Base-by-base conservation (phyloP, 2,797 vertebrate genomes). In the Onychomys arenicola region DNA sequence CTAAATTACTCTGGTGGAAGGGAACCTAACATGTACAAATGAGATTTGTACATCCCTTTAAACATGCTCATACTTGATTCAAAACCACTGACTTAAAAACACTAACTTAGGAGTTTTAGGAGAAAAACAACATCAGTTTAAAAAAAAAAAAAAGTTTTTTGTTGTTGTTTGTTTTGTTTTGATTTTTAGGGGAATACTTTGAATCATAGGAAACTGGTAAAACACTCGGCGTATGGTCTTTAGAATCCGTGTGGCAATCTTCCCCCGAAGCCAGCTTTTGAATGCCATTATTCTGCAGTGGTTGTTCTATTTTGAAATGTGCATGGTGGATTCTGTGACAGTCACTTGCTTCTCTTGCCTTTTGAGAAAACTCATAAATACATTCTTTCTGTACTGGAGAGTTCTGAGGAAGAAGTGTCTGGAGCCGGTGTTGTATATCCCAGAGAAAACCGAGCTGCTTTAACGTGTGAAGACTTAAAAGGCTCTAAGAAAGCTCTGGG, bases 331-430 rank as follows among this genome's bases (percentile, higher is more conserved):
- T 81, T 82, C 91, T 90, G 89, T 94, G 65, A 40, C 49, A 88
- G 90, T 67, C 90, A 90, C 77, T 91, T 76, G 59, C 40, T 85
- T 89, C 75, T 78, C 81, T 29, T 61, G 89, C 78, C 82, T 92
- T 94, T 83, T 61, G 75, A 92, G 71, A 91, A 97, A 95, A 86
- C 77, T 93, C 90, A 96, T 80, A 87, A 94, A 89, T 71, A 84
- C 71, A 55, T 94, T 94, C 78, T 92, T 93, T 97, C 87, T 59
- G 69, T 84, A 57, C 80, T 93, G 21, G 37, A 43, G 67, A 37
- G 82, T 96, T 90, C 93, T 65, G 37, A 82, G 73, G 89, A 55
- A 67, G 87, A 81, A n/a, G 34, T 71, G 46, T 63, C 46, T 71
- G 27, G 76, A 95, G 85, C 85, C 63, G 61, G 34, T 5, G 46